Evolutionary conservation across 2,888 invertebrate species (phyloP), one percentile per base, ranked within the genome.

Genomic region (Amblyjoppa fuscipennis): DNA sequence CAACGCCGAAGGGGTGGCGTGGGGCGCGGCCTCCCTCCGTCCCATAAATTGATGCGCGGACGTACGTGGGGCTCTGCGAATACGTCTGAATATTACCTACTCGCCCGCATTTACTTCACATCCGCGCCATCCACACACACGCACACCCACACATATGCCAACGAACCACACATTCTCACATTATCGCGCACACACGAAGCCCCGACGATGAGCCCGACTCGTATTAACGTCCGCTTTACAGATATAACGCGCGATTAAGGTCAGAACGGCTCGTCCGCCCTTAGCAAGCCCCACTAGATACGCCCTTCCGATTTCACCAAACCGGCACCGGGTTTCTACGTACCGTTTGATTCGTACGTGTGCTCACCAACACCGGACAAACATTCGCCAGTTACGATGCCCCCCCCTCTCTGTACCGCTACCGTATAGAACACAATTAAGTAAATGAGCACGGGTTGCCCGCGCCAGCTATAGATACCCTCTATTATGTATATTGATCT

Each of bases 401-500:
- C 64, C 41, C 34, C 28, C 49, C 83, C 70, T 64, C 73, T 59
- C 68, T 69, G 68, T 74, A 86, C 90, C 89, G 89, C 91, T 91
- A 90, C 90, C 90, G 90, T 92, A 92, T 92, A 92, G 92, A 94
- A 93, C 92, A 94, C 94, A 94, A 93, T 94, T 93, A 94, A 94
- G 93, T 94, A 94, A 94, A 94, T 94, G 94, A 94, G 94, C 93
- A 92, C 92, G 93, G 93, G 93, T 92, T 93, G 93, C 91, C 92
- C 91, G 90, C 91, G 90, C 85, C 84, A 69, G 87, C 93, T 94
- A 93, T 93, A 93, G 93, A 93, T 93, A 93, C 90, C 92, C 93
- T 93, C 93, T 93, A 93, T 94, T 94, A 93, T 93, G 92, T 93
- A 93, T 94, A 94, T 94, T 93, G 94, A 94, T 94, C 93, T 93